Conservation (phyloP, 2,113 vertebrate species). For the Sylvilagus bachmani region DNA sequence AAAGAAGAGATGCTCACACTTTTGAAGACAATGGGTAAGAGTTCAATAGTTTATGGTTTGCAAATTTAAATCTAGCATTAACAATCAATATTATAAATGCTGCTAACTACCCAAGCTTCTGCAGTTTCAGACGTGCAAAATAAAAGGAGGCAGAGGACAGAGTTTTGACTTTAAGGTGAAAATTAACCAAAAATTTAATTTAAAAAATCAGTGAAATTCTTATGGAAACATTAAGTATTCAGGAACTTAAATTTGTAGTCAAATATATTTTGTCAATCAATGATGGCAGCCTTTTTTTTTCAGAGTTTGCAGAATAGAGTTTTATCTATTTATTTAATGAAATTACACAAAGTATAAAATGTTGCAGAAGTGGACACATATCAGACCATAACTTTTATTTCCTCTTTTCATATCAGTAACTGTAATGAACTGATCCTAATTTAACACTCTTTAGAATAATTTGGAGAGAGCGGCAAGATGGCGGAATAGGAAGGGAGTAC, state of each 20-base stretch:
- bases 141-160: neutral
- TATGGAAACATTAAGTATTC: neutral
- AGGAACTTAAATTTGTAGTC: neutral
- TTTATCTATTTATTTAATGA: conserved; percentile 5
- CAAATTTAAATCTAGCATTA: neutral
- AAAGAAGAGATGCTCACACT: neutral
- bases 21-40: neutral
- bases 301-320: neutral
- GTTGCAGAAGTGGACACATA: neutral
- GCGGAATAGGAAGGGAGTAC: too few species aligned
- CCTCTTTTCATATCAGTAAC: neutral
- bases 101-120: neutral
- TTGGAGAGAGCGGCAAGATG: too few species aligned
- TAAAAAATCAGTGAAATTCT: neutral
- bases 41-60: neutral
- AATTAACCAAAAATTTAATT: neutral
- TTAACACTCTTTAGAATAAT: neutral
- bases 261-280: neutral
- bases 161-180: neutral
- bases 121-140: neutral
- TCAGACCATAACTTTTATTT: neutral
- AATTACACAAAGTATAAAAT: neutral
- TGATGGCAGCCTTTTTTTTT: neutral
- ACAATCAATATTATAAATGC: neutral
- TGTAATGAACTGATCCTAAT: neutral